Conservation (phyloP, 2,888 invertebrate species). For the Luperina testacea region DNA sequence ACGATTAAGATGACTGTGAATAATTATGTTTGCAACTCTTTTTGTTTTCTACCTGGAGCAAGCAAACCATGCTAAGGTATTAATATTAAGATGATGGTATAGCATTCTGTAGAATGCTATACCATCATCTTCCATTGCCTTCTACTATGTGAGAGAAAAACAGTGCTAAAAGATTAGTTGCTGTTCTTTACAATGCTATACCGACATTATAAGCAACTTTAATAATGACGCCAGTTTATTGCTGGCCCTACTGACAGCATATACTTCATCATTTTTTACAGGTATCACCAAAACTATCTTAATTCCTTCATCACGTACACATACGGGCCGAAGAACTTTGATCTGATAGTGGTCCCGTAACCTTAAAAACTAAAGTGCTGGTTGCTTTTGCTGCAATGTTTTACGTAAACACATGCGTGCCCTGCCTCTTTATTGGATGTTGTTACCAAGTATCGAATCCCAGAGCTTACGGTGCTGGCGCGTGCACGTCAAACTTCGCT, state of each 20-base stretch:
- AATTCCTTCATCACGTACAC: not conserved
- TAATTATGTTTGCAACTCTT: slow-evolving; percentile 77
- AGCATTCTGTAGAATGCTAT: too few relatives aligned
- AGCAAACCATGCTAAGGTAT: slow-evolving; percentile 9
- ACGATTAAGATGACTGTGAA: slow-evolving; percentile 83
- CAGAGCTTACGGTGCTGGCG: slow-evolving; percentile 86
- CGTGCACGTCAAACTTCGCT: slow-evolving; percentile 89
- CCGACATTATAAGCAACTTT: not conserved
- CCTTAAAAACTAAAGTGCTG: slow-evolving; percentile 28
- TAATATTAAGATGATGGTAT: slow-evolving; percentile 12
- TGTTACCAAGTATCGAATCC: slow-evolving; percentile 87
- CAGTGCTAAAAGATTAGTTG: not conserved
- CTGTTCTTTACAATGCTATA: not conserved
- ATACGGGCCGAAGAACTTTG: not conserved
- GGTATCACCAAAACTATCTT: not conserved
- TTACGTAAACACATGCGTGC: slow-evolving; percentile 72
- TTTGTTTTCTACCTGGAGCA: slow-evolving; percentile 48
- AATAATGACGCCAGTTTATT: not conserved
- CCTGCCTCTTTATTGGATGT: slow-evolving; percentile 81
- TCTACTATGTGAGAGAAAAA: not conserved
- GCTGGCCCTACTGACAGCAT: not conserved
- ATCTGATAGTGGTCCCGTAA: not conserved
- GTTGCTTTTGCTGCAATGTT: slow-evolving; percentile 59
- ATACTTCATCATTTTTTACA: not conserved
- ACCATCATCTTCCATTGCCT: too few relatives aligned